phyloP scores from a whole-genome alignment of 2,113 vertebrate genomes.

The Ardeotis arabs region DNA sequence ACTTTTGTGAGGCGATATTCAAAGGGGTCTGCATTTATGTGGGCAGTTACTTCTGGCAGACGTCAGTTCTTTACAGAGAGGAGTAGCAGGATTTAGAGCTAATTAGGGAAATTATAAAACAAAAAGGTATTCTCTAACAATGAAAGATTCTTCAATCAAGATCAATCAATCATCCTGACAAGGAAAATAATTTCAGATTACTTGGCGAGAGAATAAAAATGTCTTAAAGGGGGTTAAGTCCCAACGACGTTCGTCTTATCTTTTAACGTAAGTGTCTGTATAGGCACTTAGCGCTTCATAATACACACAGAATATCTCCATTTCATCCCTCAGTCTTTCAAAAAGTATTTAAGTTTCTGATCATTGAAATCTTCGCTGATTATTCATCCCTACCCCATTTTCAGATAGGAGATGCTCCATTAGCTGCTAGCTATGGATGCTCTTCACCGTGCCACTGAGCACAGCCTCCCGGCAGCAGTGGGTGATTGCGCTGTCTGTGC shows the following conservation, averaged over 20 bases:
- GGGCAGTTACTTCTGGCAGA: slow-evolving; percentile 20
- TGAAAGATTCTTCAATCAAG: slow-evolving; percentile 18
- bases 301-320: neutral
- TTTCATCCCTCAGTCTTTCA: neutral
- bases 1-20: slow-evolving; percentile 4
- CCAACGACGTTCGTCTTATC: neutral
- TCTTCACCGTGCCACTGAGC: neutral
- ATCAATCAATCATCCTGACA: slow-evolving; percentile 39
- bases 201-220: neutral
- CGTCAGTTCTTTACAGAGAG: neutral
- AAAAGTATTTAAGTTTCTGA: neutral
- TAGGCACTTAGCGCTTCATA: neutral
- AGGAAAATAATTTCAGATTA: slow-evolving; percentile 23
- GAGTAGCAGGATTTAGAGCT: neutral
- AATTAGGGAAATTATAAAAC: slow-evolving; percentile 47
- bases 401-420: slow-evolving; percentile 24
- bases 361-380: slow-evolving; percentile 9
- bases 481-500: neutral
- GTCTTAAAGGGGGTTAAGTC: neutral
- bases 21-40: neutral
- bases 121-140: slow-evolving; percentile 26
- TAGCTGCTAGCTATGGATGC: slow-evolving; percentile 49
- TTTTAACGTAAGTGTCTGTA: neutral
- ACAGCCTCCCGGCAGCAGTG: neutral
- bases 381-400: slow-evolving; percentile 33